Conservation (phyloP, 2,888 invertebrate genomes). For the Fissipunctia ypsillon region DNA sequence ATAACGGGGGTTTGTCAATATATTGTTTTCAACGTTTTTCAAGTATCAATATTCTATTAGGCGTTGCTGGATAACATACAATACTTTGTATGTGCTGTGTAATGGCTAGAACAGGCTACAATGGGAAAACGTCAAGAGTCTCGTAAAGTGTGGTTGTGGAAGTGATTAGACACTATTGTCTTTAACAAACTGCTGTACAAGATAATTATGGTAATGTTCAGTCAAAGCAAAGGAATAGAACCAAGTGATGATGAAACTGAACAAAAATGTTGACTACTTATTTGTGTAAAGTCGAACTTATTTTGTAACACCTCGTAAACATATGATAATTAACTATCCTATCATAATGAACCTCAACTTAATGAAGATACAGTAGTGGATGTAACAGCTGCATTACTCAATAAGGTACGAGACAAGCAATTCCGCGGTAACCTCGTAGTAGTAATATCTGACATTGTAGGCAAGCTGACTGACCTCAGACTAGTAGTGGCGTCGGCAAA, state of each 20-base stretch:
- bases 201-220: background rate
- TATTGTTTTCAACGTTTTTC: background rate
- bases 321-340: no score
- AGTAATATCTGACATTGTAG: slow-evolving; percentile 16
- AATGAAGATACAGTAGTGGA: slow-evolving; percentile 6
- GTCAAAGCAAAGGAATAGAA: background rate
- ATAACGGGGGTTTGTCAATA: background rate
- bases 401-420: slow-evolving; percentile 6
- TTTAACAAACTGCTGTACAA: background rate
- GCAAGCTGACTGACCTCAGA: slow-evolving; percentile 21
- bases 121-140: background rate
- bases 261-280: background rate
- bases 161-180: no score
- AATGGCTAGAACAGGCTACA: no score
- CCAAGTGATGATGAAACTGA: background rate
- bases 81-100: background rate
- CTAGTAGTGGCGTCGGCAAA: slow-evolving; percentile 29
- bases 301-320: no score
- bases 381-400: slow-evolving; percentile 6
- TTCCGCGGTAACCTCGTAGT: slow-evolving; percentile 14
- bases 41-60: background rate
- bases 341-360: background rate
- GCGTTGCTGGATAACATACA: background rate
- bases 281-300: background rate
- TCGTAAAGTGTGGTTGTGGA: background rate